A percentile compares a stretch with the other conserved stretches of the same genome.
Evolutionary conservation across 2,797 vertebrate genomes (phyloP).

Genomic region (Chromobotia macracanthus): DNA sequence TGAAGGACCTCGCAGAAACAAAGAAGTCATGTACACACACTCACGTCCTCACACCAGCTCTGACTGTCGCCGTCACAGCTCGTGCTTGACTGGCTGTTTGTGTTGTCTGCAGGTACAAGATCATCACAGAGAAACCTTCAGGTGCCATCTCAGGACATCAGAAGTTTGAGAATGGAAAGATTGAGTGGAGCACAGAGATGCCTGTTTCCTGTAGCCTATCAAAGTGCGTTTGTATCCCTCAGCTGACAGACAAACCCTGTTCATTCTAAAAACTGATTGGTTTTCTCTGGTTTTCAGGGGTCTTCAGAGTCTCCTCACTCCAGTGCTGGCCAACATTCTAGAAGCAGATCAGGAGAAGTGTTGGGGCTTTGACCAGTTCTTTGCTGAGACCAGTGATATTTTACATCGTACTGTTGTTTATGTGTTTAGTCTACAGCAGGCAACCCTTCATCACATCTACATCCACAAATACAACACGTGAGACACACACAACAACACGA

Average conservation of each 20-base stretch:
- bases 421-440: conserved; percentile 94
- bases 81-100: not conserved
- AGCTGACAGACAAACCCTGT: too few species aligned
- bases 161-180: conserved; percentile 95
- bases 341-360: conserved; percentile 98
- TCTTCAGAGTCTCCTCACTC: conserved; percentile 90
- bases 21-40: conserved; percentile 95
- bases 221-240: conserved; percentile 75
- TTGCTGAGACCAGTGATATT: conserved; percentile 94
- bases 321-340: conserved; percentile 95
- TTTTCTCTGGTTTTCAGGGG: conserved; percentile 76
- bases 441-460: conserved; percentile 92
- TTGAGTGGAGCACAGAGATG: conserved; percentile 94
- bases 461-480: conserved; percentile 94
- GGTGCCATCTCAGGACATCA: conserved; percentile 94
- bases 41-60: not conserved
- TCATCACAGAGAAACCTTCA: conserved; percentile 94
- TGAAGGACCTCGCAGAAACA: conserved; percentile 94
- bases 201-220: conserved; percentile 94
- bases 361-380: conserved; percentile 99
- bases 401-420: conserved; percentile 88
- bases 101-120: conserved; percentile 87
- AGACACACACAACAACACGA: conserved; percentile 62
- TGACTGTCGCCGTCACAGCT: too few species aligned
- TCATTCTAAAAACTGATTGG: too few species aligned